phyloP scores from a whole-genome alignment of 2,113 vertebrate species.

The Cyanistes caeruleus region DNA sequence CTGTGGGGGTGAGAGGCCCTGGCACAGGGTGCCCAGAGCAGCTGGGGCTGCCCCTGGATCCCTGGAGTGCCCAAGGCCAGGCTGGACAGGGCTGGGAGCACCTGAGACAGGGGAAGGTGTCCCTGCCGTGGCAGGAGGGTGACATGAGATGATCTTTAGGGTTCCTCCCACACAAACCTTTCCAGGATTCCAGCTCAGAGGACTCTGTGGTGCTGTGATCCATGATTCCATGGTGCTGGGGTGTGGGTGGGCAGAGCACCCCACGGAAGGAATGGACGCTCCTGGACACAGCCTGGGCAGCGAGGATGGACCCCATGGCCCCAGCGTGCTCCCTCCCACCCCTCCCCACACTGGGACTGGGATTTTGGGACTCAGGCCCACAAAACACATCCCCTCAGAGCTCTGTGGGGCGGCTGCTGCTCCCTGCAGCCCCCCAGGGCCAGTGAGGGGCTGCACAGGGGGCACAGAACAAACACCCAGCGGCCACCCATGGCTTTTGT shows the following conservation, averaged over 20 bases:
- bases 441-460: too few relatives aligned
- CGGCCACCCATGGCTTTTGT: not conserved
- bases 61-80: not conserved
- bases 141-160: too few relatives aligned
- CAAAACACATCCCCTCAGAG: fast-evolving
- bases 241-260: not conserved
- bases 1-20: not conserved
- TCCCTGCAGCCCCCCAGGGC: not conserved
- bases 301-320: not conserved
- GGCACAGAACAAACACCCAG: fast-evolving
- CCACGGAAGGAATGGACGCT: not conserved
- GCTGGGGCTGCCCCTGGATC: not conserved
- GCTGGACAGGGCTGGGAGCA: fast-evolving
- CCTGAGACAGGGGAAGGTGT: not conserved
- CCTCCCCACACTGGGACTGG: fast-evolving
- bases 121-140: not conserved
- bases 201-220: not conserved
- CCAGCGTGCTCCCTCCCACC: not conserved
- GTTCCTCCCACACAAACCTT: not conserved
- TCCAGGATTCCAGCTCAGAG: not conserved
- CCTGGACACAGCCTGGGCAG: not conserved
- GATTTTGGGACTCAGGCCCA: not conserved
- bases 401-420: not conserved
- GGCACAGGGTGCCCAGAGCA: too few relatives aligned
- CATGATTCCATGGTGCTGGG: fast-evolving